Conservation (phyloP, 2,113 vertebrate genomes). For the Hystrix cristata region DNA sequence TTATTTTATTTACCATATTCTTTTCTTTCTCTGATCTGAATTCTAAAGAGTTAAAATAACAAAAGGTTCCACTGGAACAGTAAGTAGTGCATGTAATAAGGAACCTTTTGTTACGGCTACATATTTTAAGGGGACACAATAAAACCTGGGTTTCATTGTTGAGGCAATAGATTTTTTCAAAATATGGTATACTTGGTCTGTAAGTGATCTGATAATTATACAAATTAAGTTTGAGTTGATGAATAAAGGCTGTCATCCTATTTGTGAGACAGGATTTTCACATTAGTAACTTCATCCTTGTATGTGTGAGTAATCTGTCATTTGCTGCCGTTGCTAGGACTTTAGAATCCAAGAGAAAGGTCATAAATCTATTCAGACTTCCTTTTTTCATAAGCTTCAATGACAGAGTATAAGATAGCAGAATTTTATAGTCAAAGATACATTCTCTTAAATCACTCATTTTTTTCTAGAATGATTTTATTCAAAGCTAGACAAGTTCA, state of each 20-base stretch:
- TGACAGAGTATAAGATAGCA: not conserved
- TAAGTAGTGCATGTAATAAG: not conserved
- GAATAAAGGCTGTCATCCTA: conserved; percentile 16
- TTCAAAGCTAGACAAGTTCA: not conserved
- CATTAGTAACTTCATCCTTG: conserved; percentile 4
- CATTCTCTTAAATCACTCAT: conserved; percentile 13
- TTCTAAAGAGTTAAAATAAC: not conserved
- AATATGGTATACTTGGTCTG: not conserved
- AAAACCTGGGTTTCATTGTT: not conserved
- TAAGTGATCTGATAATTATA: conserved; percentile 6
- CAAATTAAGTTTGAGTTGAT: conserved; percentile 35
- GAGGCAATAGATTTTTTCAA: conserved; percentile 19
- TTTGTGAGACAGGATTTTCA: conserved; percentile 45
- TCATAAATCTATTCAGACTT: not conserved
- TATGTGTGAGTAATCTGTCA: conserved; percentile 3
- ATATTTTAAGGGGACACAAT: not conserved
- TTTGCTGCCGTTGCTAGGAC: not conserved
- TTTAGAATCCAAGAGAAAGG: not conserved
- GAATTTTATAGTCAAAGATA: conserved; percentile 21
- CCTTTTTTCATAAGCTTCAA: not conserved
- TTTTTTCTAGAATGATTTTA: conserved; percentile 15
- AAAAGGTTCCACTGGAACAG: not conserved
- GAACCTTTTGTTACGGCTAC: not conserved
- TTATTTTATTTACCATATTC: not conserved
- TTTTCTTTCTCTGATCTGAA: not conserved